Conservation (phyloP, 2,113 vertebrate genomes). For the Ciconia boyciana region DNA sequence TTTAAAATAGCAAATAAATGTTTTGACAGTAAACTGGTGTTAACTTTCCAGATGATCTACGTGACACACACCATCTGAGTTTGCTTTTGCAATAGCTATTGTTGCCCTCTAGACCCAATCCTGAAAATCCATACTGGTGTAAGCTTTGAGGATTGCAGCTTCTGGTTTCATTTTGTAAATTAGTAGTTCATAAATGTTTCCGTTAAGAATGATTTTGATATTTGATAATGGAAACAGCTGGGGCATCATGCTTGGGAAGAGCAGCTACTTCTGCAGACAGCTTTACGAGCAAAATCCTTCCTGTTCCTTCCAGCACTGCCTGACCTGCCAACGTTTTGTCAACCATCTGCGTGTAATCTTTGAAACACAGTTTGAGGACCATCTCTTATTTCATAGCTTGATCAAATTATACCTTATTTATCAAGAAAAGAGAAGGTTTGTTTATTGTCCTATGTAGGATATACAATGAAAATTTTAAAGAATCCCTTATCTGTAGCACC, state of each 20-base stretch:
- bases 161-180: neutral
- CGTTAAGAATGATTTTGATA: neutral
- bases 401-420: neutral
- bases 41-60: neutral
- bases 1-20: neutral
- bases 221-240: neutral
- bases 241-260: neutral
- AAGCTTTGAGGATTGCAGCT: neutral
- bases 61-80: rapidly evolving
- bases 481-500: neutral
- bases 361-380: neutral
- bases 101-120: rapidly evolving
- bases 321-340: neutral
- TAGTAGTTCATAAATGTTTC: neutral
- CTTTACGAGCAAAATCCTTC: neutral
- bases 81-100: neutral
- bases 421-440: neutral
- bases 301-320: neutral
- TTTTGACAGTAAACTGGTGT: neutral
- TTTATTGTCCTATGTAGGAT: neutral
- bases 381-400: neutral
- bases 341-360: neutral
- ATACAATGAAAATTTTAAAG: neutral
- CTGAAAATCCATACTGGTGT: neutral
- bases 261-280: neutral